phyloP scores from a whole-genome alignment of 2,888 invertebrate species.

The Apodemia duryi region DNA sequence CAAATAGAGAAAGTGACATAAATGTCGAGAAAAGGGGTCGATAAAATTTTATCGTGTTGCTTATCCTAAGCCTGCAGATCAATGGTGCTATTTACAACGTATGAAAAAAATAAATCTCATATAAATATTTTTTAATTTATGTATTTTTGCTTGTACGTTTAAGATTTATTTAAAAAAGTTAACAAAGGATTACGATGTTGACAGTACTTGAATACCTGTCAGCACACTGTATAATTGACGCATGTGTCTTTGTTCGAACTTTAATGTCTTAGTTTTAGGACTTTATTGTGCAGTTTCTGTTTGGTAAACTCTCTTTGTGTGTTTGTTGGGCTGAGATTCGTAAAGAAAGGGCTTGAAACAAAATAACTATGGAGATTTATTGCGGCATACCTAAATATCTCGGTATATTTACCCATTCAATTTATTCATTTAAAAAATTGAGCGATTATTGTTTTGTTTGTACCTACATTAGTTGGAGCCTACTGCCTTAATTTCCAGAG shows the following conservation, averaged over 20 bases:
- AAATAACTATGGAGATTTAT: not conserved
- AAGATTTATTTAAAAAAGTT: not conserved
- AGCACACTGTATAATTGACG: not conserved
- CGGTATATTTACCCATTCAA: not conserved
- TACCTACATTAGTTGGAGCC: not conserved
- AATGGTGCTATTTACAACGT: too few relatives aligned
- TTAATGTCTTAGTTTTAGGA: not conserved
- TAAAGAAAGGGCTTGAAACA: not conserved
- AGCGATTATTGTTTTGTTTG: not conserved
- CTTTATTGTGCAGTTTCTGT: slow-evolving; percentile 8
- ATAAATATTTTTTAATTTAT: too few relatives aligned
- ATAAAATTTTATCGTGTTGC: too few relatives aligned
- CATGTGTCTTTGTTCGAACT: slow-evolving; percentile 4
- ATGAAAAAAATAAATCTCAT: too few relatives aligned
- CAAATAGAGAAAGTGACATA: too few relatives aligned
- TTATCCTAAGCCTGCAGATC: too few relatives aligned
- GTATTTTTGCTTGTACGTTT: too few relatives aligned
- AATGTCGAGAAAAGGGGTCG: too few relatives aligned
- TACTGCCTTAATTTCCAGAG: too few relatives aligned
- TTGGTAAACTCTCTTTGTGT: slow-evolving; percentile 11
- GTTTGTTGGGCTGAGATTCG: not conserved
- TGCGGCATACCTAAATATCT: not conserved
- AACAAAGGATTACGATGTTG: not conserved
- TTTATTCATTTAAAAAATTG: not conserved
- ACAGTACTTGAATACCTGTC: not conserved